Evolutionary conservation across 1,140 invertebrate species (phyloP).

Genomic region (Eufriesea mexicana): DNA sequence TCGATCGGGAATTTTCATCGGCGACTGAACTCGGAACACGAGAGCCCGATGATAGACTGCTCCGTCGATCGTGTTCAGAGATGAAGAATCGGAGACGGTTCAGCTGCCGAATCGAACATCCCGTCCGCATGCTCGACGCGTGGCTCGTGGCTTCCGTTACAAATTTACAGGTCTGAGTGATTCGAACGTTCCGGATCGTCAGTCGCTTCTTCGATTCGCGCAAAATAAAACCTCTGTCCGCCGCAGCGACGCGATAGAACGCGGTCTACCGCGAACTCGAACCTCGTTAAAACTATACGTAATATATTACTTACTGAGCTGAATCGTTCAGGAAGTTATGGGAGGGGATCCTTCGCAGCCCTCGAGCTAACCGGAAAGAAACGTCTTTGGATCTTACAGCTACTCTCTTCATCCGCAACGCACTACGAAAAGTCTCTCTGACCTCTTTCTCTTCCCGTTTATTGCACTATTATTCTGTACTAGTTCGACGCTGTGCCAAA

Average conservation of each 20-base stretch:
- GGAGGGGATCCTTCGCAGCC: slow-evolving; percentile 13
- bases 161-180: not conserved
- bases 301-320: slow-evolving; percentile 49
- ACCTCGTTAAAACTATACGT: slow-evolving; percentile 38
- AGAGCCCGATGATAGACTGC: not conserved
- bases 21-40: not conserved
- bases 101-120: not conserved
- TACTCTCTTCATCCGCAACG: slow-evolving; percentile 15
- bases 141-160: not conserved
- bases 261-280: not conserved
- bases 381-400: slow-evolving; percentile 36
- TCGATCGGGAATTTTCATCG: too few species aligned
- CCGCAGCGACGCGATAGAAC: not conserved
- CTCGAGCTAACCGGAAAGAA: slow-evolving; percentile 4
- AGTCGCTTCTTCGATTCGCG: not conserved
- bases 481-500: slow-evolving; percentile 23
- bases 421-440: slow-evolving; percentile 36
- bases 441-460: slow-evolving; percentile 17
- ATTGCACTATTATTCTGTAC: slow-evolving; percentile 44
- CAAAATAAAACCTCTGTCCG: not conserved
- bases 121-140: not conserved
- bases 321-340: slow-evolving; percentile 40
- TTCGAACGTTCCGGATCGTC: not conserved
- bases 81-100: not conserved
- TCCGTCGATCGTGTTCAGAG: not conserved